Percentiles rank a stretch among this genome's conserved stretches.
phyloP scores from a whole-genome alignment of 2,888 invertebrate genomes.

The Ctena decussata region DNA sequence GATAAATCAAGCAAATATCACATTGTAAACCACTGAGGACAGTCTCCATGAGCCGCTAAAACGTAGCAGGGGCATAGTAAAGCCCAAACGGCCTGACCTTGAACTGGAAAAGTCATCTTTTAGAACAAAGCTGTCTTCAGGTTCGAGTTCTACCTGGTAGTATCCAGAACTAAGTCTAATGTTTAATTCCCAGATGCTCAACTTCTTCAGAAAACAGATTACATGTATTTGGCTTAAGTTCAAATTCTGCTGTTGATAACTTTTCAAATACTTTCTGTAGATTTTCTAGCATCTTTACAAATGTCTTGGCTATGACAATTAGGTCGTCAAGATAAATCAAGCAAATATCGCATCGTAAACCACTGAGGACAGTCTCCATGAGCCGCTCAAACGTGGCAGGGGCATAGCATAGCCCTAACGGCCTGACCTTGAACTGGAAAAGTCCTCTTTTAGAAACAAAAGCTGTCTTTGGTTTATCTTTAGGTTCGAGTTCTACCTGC shows the following conservation, averaged over 20 bases:
- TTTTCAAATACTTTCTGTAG: background rate
- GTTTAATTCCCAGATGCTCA: background rate
- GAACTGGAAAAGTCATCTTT: background rate
- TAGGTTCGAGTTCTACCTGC: slow-evolving; percentile 45
- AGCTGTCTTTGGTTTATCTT: slow-evolving; percentile 66
- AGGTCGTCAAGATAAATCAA: no score
- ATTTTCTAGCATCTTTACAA: background rate
- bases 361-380: slow-evolving; percentile 65
- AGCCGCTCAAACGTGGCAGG: slow-evolving; percentile 67
- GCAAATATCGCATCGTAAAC: no score
- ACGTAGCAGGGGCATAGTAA: background rate
- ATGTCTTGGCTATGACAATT: slow-evolving; percentile 36
- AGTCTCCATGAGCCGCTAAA: background rate
- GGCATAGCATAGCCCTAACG: no score
- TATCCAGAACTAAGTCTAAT: no score
- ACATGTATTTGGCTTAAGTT: no score
- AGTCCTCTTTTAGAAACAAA: slow-evolving; percentile 52
- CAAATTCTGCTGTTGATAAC: background rate
- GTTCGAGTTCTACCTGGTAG: background rate
- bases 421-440: slow-evolving; percentile 30
- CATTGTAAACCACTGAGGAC: background rate
- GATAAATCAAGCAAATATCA: background rate
- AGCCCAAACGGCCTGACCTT: background rate
- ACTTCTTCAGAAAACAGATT: background rate
- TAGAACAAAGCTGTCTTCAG: background rate